phyloP scores from a whole-genome alignment of 2,113 vertebrate species.

The Eulemur rufifrons region DNA sequence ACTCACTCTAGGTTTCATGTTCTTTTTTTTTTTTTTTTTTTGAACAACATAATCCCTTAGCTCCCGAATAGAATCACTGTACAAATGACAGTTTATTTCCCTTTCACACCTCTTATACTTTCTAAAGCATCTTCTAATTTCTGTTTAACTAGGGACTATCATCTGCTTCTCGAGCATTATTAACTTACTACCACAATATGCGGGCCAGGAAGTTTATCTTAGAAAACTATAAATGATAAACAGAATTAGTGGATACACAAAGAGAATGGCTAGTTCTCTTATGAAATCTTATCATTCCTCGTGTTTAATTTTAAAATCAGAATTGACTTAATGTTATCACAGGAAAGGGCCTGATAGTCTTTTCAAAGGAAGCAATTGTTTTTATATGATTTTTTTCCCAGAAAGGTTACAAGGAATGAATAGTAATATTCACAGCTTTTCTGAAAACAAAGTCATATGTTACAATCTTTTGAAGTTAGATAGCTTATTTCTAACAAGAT shows the following conservation, averaged over 20 bases:
- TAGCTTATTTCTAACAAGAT: constrained; percentile 28
- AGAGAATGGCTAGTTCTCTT: neutral
- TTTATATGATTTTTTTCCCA: neutral
- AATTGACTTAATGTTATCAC: constrained; percentile 48
- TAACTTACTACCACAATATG: neutral
- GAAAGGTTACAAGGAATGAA: constrained; percentile 29
- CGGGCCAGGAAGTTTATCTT: constrained; percentile 31
- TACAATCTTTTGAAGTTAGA: constrained; percentile 42
- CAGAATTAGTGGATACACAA: neutral
- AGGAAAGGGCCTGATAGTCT: neutral
- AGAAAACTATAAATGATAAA: constrained; percentile 6
- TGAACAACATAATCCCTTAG: neutral
- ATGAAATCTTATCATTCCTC: constrained; percentile 35
- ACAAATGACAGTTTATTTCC: neutral
- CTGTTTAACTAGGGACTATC: neutral
- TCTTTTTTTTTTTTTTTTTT: neutral
- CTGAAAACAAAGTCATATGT: constrained; percentile 35
- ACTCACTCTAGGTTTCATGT: neutral
- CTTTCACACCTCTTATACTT: neutral
- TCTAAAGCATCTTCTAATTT: constrained; percentile 1
- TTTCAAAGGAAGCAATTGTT: constrained; percentile 39
- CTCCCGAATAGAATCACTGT: neutral
- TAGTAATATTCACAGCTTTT: constrained; percentile 34
- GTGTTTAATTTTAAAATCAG: constrained; percentile 46
- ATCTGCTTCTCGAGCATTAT: neutral